Conservation (phyloP, 1,140 invertebrate species). For the Drosophila neocordata region DNA sequence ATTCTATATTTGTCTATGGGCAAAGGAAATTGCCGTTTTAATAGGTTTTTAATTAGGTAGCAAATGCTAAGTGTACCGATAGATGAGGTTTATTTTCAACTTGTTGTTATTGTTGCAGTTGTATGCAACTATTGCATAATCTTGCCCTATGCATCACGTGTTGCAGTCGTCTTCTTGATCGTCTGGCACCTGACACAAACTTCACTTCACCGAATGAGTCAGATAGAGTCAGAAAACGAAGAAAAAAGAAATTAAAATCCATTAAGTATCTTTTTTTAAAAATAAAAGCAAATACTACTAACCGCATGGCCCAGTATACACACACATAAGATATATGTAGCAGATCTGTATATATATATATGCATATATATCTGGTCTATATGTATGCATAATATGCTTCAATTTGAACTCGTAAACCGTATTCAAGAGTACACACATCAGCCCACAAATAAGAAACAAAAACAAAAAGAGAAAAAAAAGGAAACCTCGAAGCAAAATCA, state of each 20-base stretch:
- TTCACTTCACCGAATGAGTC: slow-evolving; percentile 4
- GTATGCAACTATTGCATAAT: too few species aligned
- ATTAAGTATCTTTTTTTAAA: slow-evolving; percentile 77
- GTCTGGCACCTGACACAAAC: slow-evolving; percentile 64
- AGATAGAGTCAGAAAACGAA: too few species aligned
- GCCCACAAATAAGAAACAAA: slow-evolving; percentile 18
- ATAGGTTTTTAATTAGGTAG: slow-evolving; percentile 58
- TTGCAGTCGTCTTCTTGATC: neutral
- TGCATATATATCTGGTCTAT: slow-evolving; percentile 8
- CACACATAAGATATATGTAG: slow-evolving; percentile 1
- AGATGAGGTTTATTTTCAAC: neutral
- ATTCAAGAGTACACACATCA: slow-evolving; percentile 67
- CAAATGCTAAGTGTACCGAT: slow-evolving; percentile 28
- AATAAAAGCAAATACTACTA: slow-evolving; percentile 75
- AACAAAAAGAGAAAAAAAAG: slow-evolving; percentile 31
- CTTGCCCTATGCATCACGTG: slow-evolving; percentile 48
- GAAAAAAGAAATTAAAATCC: slow-evolving; percentile 62
- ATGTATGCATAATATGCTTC: slow-evolving; percentile 27
- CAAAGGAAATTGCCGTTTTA: slow-evolving; percentile 52
- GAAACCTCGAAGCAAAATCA: slow-evolving; percentile 36
- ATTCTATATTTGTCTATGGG: slow-evolving; percentile 20
- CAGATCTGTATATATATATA: slow-evolving; percentile 9
- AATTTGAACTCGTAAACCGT: slow-evolving; percentile 61
- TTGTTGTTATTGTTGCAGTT: slow-evolving; percentile 28
- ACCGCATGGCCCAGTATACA: slow-evolving; percentile 76